Evolutionary conservation across 2,113 vertebrate genomes (phyloP), one percentile per base, ranked within the genome.

Genomic region (Scolopax mira): DNA sequence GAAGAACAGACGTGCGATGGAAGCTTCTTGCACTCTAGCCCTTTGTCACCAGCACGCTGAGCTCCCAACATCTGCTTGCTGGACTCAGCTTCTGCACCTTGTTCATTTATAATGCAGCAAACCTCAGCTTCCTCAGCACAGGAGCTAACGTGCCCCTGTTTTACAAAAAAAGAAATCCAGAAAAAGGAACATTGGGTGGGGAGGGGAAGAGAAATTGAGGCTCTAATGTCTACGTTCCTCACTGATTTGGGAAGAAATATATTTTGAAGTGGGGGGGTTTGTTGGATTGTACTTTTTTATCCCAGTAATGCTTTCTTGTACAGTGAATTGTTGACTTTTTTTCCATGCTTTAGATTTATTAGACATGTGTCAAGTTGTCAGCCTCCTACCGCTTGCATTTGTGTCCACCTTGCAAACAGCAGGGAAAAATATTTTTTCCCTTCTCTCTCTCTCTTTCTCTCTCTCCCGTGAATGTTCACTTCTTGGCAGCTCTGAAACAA

Each of bases 341-440:
- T 95, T 77, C 88, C 78, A 58, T 97, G 98, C 97, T 97, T 97
- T 98, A 96, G 96, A 97, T 98, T 97, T 97, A 98, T 97, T 98
- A 98, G 98, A 98, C 97, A 98, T 97, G 96, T 98, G 97, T 98
- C 98, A 98, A 97, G 93, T 95, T 98, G 98, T 98, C 97, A 98
- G 78, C 97, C 97, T 98, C 98, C 98, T 95, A 97, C 97, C 10
- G 97, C 85, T 96, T 96, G 96, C 97, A 97, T 97, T 98, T 98
- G 97, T 98, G 97, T 98, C 98, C 98, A 98, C 98, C 98, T 98
- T 98, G 98, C 97, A 98, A 98, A 98, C 97, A 98, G 97, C 97
- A 96, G 93, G 97, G 95, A 97, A 97, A 98, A 97, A 97, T 96
- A 96, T 97, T 98, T 97, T 97, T 97, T 97, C 41, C 83, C 77